These are phyloP conservation scores for Oscheius myriophilus DNA, from an alignment of 2,888 invertebrate genomes.

Conservation along the genomic window DNA sequence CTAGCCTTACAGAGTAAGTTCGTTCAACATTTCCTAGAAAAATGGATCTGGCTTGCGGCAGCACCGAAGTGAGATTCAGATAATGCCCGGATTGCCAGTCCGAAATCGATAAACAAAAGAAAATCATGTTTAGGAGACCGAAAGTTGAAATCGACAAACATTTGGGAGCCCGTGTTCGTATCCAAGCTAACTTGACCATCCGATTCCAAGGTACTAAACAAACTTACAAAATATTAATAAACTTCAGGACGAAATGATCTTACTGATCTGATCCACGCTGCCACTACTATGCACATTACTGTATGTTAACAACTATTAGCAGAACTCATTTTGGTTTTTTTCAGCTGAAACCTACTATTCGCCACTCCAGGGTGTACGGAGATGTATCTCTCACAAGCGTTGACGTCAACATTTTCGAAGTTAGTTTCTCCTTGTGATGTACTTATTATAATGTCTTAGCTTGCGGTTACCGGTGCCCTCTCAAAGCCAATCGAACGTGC, in stretches of 20 bases:
- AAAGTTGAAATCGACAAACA: constrained; percentile 59
- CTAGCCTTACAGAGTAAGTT: constrained; percentile 61
- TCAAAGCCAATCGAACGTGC: constrained; percentile 63
- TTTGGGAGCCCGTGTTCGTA: constrained; percentile 57
- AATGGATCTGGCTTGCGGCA: no score
- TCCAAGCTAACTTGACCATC: constrained; percentile 53
- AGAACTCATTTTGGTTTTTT: constrained; percentile 18
- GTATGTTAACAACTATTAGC: constrained; percentile 43
- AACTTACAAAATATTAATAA: not conserved
- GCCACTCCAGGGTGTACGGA: constrained; percentile 65
- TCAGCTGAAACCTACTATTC: constrained; percentile 65
- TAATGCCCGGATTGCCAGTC: no score
- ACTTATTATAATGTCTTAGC: constrained; percentile 34
- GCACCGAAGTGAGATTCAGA: no score
- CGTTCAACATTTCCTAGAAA: no score
- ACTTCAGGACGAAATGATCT: constrained; percentile 43
- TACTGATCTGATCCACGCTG: constrained; percentile 63
- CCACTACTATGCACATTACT: constrained; percentile 60
- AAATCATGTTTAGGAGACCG: constrained; percentile 54
- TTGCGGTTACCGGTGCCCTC: constrained; percentile 63
- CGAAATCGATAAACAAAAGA: no score
- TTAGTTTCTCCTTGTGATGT: constrained; percentile 24
- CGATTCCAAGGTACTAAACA: constrained; percentile 38
- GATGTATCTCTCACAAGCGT: constrained; percentile 67
- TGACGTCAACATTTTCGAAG: constrained; percentile 68